Conservation (phyloP, 2,888 invertebrate species). For the Caenorhabditis sp. region DNA sequence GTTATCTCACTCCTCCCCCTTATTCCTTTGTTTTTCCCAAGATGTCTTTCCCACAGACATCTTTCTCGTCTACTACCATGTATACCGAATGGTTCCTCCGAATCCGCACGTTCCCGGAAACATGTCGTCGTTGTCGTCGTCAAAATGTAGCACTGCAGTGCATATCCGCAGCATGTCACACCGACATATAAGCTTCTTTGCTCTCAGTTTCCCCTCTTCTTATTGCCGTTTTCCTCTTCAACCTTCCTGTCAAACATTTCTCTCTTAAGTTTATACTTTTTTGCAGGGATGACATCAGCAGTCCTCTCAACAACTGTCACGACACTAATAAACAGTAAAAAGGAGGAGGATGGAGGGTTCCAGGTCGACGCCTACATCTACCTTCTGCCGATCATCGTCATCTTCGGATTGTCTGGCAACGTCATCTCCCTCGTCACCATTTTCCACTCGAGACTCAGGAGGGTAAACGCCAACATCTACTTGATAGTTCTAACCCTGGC, state of each 20-base stretch:
- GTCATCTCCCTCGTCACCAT: conserved; percentile 80
- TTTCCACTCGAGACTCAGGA: conserved; percentile 79
- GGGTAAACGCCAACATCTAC: conserved; percentile 81
- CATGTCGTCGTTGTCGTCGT: conserved; percentile 7
- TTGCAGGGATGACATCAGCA: conserved; percentile 46
- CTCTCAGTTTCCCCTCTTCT: too few relatives aligned
- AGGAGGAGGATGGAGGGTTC: conserved; percentile 48
- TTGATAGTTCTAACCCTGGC: conserved; percentile 80
- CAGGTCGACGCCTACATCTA: conserved; percentile 72
- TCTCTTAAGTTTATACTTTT: not conserved
- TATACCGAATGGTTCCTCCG: conserved; percentile 13
- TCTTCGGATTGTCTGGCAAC: conserved; percentile 79
- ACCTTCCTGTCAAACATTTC: not conserved
- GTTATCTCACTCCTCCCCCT: too few relatives aligned
- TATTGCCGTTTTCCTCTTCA: too few relatives aligned
- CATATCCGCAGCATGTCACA: conserved; percentile 26
- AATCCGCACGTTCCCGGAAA: conserved; percentile 42
- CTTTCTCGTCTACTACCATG: not conserved
- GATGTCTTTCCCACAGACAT: conserved; percentile 36
- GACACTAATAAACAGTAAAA: not conserved
- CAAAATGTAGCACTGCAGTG: conserved; percentile 26
- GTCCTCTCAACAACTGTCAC: conserved; percentile 21
- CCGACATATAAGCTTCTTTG: conserved; percentile 13
- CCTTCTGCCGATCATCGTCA: conserved; percentile 77
- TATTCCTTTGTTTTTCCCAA: not conserved